phyloP scores from a whole-genome alignment of 1,140 invertebrate species.

The Drosophila quadrilineata region DNA sequence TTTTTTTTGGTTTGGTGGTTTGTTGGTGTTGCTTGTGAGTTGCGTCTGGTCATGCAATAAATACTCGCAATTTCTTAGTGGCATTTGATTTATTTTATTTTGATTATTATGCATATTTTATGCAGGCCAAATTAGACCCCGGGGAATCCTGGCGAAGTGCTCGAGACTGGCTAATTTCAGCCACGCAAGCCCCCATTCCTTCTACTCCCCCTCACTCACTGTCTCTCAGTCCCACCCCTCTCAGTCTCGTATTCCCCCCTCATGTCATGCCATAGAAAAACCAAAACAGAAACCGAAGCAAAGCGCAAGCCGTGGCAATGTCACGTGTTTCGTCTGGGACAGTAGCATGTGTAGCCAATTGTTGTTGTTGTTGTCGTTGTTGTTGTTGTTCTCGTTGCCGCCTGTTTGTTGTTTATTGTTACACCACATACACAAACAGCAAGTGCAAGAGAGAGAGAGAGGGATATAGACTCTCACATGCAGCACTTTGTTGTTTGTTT shows the following conservation, averaged over 20 bases:
- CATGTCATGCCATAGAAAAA: background rate
- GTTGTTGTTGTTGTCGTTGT: too few species aligned
- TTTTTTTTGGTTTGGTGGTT: conserved; percentile 4
- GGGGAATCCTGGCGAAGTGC: conserved; percentile 22
- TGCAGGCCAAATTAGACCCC: conserved; percentile 51
- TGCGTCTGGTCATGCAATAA: conserved; percentile 52
- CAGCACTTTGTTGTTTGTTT: conserved; percentile 44
- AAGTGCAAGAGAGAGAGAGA: too few species aligned
- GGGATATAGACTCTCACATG: too few species aligned
- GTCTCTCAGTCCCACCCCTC: background rate
- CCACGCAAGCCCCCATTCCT: background rate
- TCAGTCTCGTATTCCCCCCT: background rate
- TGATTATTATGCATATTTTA: conserved; percentile 76
- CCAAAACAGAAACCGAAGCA: background rate
- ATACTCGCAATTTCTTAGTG: conserved; percentile 48
- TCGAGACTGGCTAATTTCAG: conserved; percentile 28
- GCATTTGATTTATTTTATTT: conserved; percentile 75
- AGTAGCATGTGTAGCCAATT: conserved; percentile 48
- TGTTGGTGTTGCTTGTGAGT: too few species aligned
- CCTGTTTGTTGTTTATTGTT: conserved; percentile 70
- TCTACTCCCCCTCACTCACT: background rate
- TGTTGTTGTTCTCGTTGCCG: conserved; percentile 44
- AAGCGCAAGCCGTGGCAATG: conserved; percentile 11
- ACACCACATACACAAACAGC: conserved; percentile 20
- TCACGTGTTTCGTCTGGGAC: conserved; percentile 32